Conservation (phyloP, 2,888 invertebrate species). For the Agrotis exclamationis region DNA sequence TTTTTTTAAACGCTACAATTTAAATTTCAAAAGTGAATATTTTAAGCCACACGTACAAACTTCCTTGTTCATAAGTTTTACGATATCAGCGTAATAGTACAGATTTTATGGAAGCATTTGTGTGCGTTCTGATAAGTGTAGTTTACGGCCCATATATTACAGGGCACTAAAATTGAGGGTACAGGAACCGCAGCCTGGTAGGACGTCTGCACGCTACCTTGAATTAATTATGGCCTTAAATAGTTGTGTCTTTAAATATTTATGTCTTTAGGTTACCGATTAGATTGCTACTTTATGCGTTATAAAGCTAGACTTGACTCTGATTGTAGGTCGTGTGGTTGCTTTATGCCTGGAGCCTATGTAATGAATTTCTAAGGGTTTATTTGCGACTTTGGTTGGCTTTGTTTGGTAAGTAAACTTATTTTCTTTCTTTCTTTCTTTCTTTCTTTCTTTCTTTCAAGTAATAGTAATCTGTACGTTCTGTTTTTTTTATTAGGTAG, state of each 20-base stretch:
- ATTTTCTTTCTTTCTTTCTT: too few species aligned
- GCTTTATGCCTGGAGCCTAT: constrained; percentile 13
- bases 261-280: constrained; percentile 46
- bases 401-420: constrained; percentile 18
- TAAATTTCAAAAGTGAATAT: not conserved
- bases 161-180: constrained; percentile 79
- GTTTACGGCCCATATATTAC: constrained; percentile 85
- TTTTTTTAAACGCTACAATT: not conserved
- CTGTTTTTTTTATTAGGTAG: not conserved
- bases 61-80: constrained; percentile 42
- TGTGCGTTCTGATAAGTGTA: constrained; percentile 83
- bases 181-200: constrained; percentile 64
- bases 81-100: constrained; percentile 50
- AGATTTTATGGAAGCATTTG: constrained; percentile 79
- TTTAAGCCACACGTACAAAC: constrained; percentile 38
- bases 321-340: constrained; percentile 18
- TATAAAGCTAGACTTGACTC: constrained; percentile 35
- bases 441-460: too few species aligned
- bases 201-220: constrained; percentile 67
- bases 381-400: constrained; percentile 16
- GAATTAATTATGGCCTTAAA: constrained; percentile 67
- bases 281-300: constrained; percentile 50
- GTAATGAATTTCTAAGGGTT: constrained; percentile 25
- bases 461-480: not conserved
- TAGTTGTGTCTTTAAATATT: constrained; percentile 55